Conservation (phyloP, 2,113 vertebrate genomes). For the Stegastes partitus region DNA sequence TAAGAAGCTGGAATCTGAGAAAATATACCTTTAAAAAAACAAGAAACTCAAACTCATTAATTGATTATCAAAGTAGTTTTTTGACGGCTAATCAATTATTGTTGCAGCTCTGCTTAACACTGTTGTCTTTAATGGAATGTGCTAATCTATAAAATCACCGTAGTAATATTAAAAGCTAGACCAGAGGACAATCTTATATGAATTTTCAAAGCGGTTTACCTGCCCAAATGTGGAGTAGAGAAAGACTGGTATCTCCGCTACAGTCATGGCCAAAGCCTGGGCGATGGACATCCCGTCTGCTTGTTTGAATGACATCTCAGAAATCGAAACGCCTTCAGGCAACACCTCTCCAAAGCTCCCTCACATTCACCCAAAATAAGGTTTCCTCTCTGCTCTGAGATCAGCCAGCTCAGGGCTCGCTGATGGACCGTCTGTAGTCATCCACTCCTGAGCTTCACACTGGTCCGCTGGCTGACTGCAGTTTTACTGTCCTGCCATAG, state of each 20-base stretch:
- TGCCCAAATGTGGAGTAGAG: conserved; percentile 97
- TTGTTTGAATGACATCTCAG: conserved; percentile 90
- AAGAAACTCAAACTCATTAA: too few species aligned
- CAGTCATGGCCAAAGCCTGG: conserved; percentile 97
- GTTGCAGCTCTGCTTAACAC: too few species aligned
- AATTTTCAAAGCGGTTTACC: conserved; percentile 80
- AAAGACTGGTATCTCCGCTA: conserved; percentile 98
- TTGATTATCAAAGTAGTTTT: too few species aligned
- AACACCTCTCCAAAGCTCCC: not conserved
- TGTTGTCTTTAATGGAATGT: too few species aligned
- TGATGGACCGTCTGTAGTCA: conserved; percentile 39
- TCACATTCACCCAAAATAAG: conserved; percentile 47
- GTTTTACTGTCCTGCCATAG: conserved; percentile 40
- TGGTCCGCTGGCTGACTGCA: conserved; percentile 20
- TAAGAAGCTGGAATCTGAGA: too few species aligned
- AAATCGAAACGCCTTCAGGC: conserved; percentile 31
- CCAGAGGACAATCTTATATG: too few species aligned
- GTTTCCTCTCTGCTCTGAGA: conserved; percentile 42
- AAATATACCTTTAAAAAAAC: too few species aligned
- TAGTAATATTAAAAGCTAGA: too few species aligned
- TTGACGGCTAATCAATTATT: too few species aligned
- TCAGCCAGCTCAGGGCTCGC: conserved; percentile 56
- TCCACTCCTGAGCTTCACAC: conserved; percentile 37
- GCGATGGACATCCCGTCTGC: conserved; percentile 93
- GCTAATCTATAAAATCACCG: too few species aligned